These are phyloP conservation scores for Haliclona indistincta DNA, from an alignment of 37 sponge, comb jelly and placozoan genomes.

Conservation along the genomic window DNA sequence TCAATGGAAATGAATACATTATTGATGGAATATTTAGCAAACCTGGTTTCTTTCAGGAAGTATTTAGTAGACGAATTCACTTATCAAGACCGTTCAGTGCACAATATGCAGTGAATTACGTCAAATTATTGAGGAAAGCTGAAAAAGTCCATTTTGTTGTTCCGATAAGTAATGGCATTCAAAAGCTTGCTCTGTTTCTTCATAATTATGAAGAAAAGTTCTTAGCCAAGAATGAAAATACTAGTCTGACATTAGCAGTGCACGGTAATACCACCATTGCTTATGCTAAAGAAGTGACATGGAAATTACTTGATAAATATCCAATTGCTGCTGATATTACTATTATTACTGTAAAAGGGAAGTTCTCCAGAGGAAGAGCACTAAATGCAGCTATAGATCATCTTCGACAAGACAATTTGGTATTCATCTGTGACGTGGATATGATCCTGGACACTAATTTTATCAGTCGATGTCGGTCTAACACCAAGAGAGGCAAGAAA, in stretches of 20 bases:
- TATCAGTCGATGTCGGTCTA: conserved; percentile 41
- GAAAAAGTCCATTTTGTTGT: conserved; percentile 37
- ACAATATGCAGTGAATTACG: conserved; percentile 19
- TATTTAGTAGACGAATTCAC: conserved; percentile 14
- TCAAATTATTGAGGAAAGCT: not conserved
- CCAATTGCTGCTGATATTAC: conserved; percentile 29
- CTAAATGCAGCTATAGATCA: conserved; percentile 33
- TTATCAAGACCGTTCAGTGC: conserved; percentile 52
- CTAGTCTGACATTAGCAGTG: conserved; percentile 24
- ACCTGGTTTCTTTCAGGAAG: not conserved
- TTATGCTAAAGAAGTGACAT: conserved; percentile 6
- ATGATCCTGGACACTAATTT: conserved; percentile 46
- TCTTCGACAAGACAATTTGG: conserved; percentile 22
- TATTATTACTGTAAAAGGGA: conserved; percentile 34
- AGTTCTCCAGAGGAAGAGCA: conserved; percentile 52
- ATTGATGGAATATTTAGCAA: conserved; percentile 42
- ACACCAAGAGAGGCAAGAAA: conserved; percentile 34
- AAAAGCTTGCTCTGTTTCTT: conserved; percentile 52
- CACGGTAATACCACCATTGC: conserved; percentile 21
- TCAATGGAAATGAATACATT: conserved; percentile 56
- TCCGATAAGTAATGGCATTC: conserved; percentile 45
- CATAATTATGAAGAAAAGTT: conserved; percentile 50
- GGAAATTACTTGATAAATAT: too few species aligned
- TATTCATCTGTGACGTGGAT: conserved; percentile 70
- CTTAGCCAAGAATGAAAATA: not conserved